Conservation (phyloP, 1,140 invertebrate genomes). For the Pantala flavescens region DNA sequence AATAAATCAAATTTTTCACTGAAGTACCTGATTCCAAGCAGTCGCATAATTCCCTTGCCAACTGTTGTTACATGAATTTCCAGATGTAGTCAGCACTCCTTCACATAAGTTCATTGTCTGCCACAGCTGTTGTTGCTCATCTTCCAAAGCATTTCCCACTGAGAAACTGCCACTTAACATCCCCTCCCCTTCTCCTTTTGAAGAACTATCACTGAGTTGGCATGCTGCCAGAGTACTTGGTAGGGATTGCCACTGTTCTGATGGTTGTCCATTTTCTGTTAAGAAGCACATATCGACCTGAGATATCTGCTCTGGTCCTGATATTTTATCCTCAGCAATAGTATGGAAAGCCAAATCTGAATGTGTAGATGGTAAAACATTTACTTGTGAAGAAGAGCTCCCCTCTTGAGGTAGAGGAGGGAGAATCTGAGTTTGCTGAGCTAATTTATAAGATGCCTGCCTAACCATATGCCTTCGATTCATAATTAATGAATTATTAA, state of each 20-base stretch:
- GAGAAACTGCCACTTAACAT: not conserved
- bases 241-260: constrained; percentile 44
- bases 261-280: not conserved
- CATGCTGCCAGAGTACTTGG: constrained; percentile 45
- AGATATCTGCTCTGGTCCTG: not conserved
- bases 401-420: constrained; percentile 36
- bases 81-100: not conserved
- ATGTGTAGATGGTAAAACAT: not conserved
- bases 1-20: constrained; percentile 17
- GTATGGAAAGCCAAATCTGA: constrained; percentile 40
- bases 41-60: not conserved
- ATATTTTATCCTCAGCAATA: constrained; percentile 33
- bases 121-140: not conserved
- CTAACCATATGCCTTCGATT: constrained; percentile 58
- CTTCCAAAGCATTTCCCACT: not conserved
- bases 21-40: constrained; percentile 34
- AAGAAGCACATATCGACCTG: not conserved
- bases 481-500: constrained; percentile 25
- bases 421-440: constrained; percentile 55
- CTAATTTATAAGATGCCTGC: constrained; percentile 66
- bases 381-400: constrained; percentile 7
- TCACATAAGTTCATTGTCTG: not conserved
- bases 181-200: not conserved
- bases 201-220: constrained; percentile 34
- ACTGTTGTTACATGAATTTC: constrained; percentile 7